phyloP scores from a whole-genome alignment of 2,113 vertebrate genomes.

The Corapipo altera region DNA sequence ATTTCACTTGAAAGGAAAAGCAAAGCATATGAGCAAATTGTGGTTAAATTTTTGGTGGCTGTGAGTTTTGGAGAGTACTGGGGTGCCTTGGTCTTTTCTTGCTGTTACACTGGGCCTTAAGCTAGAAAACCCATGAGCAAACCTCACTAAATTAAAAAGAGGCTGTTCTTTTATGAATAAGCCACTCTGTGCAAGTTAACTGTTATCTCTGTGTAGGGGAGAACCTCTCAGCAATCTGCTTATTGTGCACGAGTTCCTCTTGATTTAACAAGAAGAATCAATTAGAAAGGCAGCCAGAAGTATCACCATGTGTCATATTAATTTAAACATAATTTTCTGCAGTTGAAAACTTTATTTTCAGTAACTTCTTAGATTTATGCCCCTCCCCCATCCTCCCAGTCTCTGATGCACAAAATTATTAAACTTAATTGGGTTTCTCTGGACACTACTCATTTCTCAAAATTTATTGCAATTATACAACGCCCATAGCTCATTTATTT shows the following conservation, averaged over 20 bases:
- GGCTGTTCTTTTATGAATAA: background rate
- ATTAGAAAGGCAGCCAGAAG: slow-evolving; percentile 40
- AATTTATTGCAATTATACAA: slow-evolving; percentile 65
- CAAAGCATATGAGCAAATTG: background rate
- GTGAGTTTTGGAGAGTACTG: background rate
- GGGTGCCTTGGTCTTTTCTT: background rate
- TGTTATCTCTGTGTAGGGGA: background rate
- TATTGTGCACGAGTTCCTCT: background rate
- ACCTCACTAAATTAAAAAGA: background rate
- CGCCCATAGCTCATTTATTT: slow-evolving; percentile 61
- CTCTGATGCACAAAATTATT: slow-evolving; percentile 54
- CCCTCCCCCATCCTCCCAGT: background rate
- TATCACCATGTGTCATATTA: slow-evolving; percentile 4
- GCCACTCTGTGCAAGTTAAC: background rate
- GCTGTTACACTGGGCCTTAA: background rate
- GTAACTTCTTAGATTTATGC: background rate
- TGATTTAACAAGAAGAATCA: slow-evolving; percentile 38
- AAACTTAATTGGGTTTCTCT: slow-evolving; percentile 64
- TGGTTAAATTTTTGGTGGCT: background rate
- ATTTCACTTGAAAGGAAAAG: background rate
- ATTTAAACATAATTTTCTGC: slow-evolving; percentile 27
- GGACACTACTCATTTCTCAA: slow-evolving; percentile 68
- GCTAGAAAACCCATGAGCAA: background rate
- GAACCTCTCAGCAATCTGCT: background rate
- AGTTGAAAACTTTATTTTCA: slow-evolving; percentile 53